phyloP scores from a whole-genome alignment of 1,140 invertebrate species.

The Bombus waltoni region DNA sequence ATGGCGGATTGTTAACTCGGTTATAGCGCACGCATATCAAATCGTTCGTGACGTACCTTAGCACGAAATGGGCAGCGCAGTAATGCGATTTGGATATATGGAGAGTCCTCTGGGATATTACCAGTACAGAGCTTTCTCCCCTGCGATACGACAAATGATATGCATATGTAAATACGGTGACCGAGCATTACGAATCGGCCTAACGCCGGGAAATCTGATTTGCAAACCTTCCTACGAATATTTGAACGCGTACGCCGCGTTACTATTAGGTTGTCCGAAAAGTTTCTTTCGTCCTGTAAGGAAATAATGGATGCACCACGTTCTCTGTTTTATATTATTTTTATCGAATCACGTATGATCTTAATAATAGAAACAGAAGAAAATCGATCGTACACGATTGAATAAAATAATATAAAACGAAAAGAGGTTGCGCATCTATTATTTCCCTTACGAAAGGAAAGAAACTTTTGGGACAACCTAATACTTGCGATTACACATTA shows the following conservation, averaged over 20 bases:
- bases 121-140: constrained; percentile 70
- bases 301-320: no score
- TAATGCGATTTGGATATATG: constrained; percentile 81
- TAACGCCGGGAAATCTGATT: constrained; percentile 55
- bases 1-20: constrained; percentile 78
- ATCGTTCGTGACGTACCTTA: constrained; percentile 77
- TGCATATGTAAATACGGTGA: constrained; percentile 81
- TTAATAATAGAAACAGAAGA: no score
- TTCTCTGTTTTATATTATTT: no score
- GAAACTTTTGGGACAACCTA: no score
- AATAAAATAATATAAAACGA: no score
- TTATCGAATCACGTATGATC: no score
- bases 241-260: not conserved
- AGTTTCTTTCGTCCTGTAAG: no score
- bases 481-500: not conserved
- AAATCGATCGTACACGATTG: no score
- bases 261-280: not conserved
- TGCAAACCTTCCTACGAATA: constrained; percentile 33
- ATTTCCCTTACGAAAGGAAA: no score
- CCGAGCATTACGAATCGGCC: constrained; percentile 73
- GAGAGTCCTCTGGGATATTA: constrained; percentile 78
- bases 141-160: constrained; percentile 78
- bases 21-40: constrained; percentile 80
- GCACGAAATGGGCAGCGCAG: constrained; percentile 68
- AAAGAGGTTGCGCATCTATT: no score